phyloP scores from a whole-genome alignment of 1,140 invertebrate species.

The Atta cephalotes region DNA sequence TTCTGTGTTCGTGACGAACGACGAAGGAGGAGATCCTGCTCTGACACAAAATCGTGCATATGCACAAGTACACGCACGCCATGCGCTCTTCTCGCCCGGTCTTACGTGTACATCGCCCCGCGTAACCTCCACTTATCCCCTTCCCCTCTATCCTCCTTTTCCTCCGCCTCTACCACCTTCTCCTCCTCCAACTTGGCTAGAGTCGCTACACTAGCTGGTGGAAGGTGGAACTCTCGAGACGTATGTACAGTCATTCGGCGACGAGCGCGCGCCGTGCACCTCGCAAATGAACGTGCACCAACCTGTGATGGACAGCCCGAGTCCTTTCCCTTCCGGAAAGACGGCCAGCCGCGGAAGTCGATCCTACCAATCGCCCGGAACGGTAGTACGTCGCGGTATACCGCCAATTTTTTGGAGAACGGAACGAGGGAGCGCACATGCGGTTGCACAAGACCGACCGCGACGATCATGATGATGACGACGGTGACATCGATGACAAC shows the following conservation, averaged over 20 bases:
- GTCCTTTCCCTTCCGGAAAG: background rate
- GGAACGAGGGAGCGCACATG: background rate
- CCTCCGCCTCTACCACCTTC: slow-evolving; percentile 20
- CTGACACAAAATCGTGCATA: slow-evolving; percentile 52
- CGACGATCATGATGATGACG: background rate
- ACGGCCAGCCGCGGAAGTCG: background rate
- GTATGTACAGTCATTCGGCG: slow-evolving; percentile 81
- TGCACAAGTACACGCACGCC: slow-evolving; percentile 11
- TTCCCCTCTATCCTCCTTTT: slow-evolving; percentile 10
- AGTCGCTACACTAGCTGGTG: slow-evolving; percentile 73
- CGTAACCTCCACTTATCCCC: slow-evolving; percentile 32
- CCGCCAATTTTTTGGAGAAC: background rate
- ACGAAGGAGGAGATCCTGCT: background rate
- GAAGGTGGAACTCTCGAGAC: slow-evolving; percentile 72
- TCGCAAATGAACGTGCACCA: slow-evolving; percentile 17
- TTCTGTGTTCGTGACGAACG: background rate
- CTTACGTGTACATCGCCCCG: slow-evolving; percentile 36
- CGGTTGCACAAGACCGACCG: too few relatives aligned
- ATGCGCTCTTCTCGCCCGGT: slow-evolving; percentile 7
- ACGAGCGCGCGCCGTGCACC: slow-evolving; percentile 66
- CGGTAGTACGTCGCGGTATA: background rate
- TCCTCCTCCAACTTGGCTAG: slow-evolving; percentile 9
- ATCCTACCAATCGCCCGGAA: background rate
- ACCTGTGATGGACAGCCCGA: background rate
- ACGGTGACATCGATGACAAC: background rate